Evolutionary conservation across 2,888 invertebrate genomes (phyloP), one percentile per base, ranked within the genome.

Genomic region (Oithona nana): DNA sequence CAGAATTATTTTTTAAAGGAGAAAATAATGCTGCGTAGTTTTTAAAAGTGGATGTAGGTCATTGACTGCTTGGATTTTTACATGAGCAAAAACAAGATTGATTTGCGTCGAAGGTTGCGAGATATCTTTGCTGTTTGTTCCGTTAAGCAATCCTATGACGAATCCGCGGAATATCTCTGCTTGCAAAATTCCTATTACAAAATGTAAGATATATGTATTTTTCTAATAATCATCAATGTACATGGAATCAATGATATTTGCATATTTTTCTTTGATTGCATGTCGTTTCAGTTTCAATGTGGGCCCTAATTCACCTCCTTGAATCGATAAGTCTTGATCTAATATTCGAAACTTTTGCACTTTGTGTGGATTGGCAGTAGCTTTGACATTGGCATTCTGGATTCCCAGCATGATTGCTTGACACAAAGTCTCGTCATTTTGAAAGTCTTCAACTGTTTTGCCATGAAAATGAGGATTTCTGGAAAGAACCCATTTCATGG

Each of bases 271-370:
- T 68, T 78, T 74, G 3, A 89, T 83, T 54, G 85, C 78, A 69
- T 81, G 83, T 68, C 90, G 79, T 72, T 84, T 85, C 49, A 89
- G 75, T 75, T 92, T 92, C 71, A 92, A 75, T 61, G 92, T 92
- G 65, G 90, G 90, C 57, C 87, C 89, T 71, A 92, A 75, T 78
- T 93, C 92, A 66, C 89, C 92, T 6, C 86, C 84, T 58, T 80
- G 77, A 66, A 88, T 77, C 26, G 89, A 88, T 74, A 93, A 89
- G 72, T 92, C 92, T 26, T 76, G 77, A 0, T 88, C 86, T 65
- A 92, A 76, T 64, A 92, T 80, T 13, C 79, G 75, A 74, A 89
- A 87, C 71, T 92, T 92, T 74, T 90, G 89, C 62, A 93, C 80
- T 71, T 80, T 84, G 70, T 88, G 86, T 30, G 92, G 90, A 72